Percentiles rank a stretch among this genome's conserved stretches.
Conservation (phyloP, 2,113 vertebrate genomes). For the Otocyon megalotis region DNA sequence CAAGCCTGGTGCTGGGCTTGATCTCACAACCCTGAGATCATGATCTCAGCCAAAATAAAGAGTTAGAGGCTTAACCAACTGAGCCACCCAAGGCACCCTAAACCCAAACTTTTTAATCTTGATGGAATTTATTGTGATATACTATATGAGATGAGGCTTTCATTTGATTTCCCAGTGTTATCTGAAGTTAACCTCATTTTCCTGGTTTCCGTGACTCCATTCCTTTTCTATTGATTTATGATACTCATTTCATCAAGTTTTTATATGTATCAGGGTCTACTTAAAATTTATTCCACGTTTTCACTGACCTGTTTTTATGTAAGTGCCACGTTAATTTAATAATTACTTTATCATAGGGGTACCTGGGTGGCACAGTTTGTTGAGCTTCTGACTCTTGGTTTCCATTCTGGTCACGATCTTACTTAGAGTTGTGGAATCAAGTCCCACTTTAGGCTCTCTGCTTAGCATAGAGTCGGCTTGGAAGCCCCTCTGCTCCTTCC, state of each 20-base stretch:
- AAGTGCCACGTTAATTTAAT: background rate
- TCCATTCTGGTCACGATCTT: no score
- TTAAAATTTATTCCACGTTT: constrained; percentile 19
- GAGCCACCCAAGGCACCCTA: background rate
- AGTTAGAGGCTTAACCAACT: background rate
- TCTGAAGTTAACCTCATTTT: constrained; percentile 41
- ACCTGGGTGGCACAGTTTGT: background rate
- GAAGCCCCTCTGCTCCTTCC: no score
- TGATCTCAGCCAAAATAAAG: background rate
- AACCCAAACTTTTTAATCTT: background rate
- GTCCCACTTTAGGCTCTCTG: no score
- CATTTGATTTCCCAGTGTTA: background rate
- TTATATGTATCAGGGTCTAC: background rate
- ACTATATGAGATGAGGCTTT: background rate
- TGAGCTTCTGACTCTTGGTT: no score
- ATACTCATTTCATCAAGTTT: background rate
- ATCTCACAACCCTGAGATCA: background rate
- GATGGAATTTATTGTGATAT: constrained; percentile 21
- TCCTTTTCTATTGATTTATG: background rate
- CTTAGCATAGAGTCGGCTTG: no score
- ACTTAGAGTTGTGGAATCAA: no score
- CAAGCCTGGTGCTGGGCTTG: background rate
- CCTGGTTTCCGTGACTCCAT: background rate
- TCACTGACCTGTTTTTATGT: background rate
- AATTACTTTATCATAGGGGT: background rate